Percentiles rank a stretch among this genome's conserved stretches.
phyloP scores from a whole-genome alignment of 30 jellyfish, hydroid and myxozoan species.

The Aurelia aurita region DNA sequence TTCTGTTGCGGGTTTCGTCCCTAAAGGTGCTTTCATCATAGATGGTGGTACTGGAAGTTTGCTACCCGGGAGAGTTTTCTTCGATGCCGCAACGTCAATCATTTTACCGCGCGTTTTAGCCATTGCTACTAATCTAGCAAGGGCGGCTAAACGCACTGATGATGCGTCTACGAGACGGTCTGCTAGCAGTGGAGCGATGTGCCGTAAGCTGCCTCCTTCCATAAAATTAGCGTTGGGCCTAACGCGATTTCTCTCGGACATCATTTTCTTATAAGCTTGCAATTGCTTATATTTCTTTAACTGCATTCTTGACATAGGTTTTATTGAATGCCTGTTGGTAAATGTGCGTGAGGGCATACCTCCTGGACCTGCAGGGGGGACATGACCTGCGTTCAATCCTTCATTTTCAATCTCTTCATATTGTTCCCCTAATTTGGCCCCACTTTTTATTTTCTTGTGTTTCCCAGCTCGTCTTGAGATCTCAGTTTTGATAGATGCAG shows the following conservation, averaged over 20 bases:
- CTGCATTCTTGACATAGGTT: conserved; percentile 53
- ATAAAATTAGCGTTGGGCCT: not conserved
- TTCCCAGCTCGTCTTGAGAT: not conserved
- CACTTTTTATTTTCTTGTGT: not conserved
- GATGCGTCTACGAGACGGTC: conserved; percentile 54
- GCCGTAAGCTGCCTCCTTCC: conserved; percentile 56
- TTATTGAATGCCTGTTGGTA: conserved; percentile 15
- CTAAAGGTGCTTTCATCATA: not conserved
- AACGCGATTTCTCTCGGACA: conserved; percentile 18
- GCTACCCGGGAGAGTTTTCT: conserved; percentile 50
- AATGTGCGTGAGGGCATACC: conserved; percentile 14
- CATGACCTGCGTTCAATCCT: not conserved
- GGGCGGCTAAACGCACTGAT: conserved; percentile 57
- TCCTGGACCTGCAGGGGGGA: conserved; percentile 83
- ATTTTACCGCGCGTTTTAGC: conserved; percentile 46
- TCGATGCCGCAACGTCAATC: conserved; percentile 74
- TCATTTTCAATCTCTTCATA: not conserved
- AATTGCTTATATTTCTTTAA: conserved; percentile 32
- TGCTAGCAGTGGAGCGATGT: conserved; percentile 52
- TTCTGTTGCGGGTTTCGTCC: not conserved
- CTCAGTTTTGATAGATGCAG: conserved; percentile 18
- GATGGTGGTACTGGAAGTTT: not conserved
- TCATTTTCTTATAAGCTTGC: conserved; percentile 22
- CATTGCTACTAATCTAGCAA: conserved; percentile 56
- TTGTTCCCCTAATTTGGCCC: not conserved